Evolutionary conservation across 2,113 vertebrate species (phyloP), one percentile per base, ranked within the genome.

Genomic region (Melanocharis versteri): DNA sequence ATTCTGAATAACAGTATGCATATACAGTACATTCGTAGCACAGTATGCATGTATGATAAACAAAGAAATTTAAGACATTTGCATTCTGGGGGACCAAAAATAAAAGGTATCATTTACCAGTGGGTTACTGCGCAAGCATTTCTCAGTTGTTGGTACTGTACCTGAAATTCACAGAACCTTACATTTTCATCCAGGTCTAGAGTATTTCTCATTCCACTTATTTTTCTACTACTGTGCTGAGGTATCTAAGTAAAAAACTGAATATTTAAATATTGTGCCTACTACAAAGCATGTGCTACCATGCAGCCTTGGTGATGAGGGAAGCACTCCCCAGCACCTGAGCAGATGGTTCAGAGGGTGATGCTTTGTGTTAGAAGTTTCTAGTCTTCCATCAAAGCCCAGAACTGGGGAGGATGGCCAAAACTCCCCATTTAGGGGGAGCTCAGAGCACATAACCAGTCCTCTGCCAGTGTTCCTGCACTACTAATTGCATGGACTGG

Each of bases 71-170:
- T 33, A 54, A 92, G 37, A 51, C 24, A 42, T 79, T 75, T 72
- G 22, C 33, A 16, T 88, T 28, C 24, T 27, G 51, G 13, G 57
- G 48, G 94, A 90, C 8, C 33, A 71, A 76, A 93, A 80, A 61
- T 70, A 58, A 94, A 94, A 85, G 33, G 45, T 48, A 37, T 69
- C 58, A 85, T 94, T 93, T 94, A 51, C 58, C 84, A 62, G 64
- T 53, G 37, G 33, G 54, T 66, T 70, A 60, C 8, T 20, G 31
- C 48, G 53, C 51, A 94, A 83, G 44, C 26, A n/a, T 75, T 94
- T 86, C 64, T 62, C 9, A 6, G 10, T 35, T 33, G 5, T 4
- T 70, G 27, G 19, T 27, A 48, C 8, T 19, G 13, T 35, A 90
- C 42, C 26, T 88, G 58, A 79, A 94, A 79, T 66, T 31, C 10